Evolutionary conservation across 2,797 vertebrate species (phyloP).

Genomic region (Rhinogobio ventralis): DNA sequence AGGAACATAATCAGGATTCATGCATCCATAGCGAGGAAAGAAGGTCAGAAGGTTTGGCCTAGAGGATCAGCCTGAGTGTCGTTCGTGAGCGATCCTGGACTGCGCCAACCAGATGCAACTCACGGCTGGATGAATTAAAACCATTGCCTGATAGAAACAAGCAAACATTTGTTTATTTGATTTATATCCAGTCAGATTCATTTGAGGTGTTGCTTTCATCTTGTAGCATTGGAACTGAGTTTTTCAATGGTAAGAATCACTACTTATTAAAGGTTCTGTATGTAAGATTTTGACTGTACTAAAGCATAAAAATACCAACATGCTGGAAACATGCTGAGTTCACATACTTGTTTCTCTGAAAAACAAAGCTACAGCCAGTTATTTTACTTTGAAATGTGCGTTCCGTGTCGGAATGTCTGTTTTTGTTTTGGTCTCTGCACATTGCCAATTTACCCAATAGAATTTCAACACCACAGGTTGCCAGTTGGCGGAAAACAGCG

Average conservation of each 20-base stretch:
- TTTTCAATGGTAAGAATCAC: neutral
- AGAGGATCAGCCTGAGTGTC: neutral
- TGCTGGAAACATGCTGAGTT: too few species aligned
- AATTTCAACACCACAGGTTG: too few species aligned
- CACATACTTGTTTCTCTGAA: too few species aligned
- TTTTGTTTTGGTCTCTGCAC: too few species aligned
- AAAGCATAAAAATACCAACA: too few species aligned
- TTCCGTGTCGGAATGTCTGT: too few species aligned
- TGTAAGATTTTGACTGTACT: too few species aligned
- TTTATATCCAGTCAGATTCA: neutral
- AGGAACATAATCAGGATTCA: constrained; percentile 26
- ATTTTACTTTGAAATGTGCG: too few species aligned
- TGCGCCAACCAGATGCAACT: neutral
- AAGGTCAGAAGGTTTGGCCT: constrained; percentile 18
- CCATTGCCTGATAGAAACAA: neutral
- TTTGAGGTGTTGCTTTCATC: neutral
- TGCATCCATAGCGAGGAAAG: constrained; percentile 14
- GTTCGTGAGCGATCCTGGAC: neutral
- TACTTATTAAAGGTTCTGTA: too few species aligned
- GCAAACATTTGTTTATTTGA: constrained; percentile 9
- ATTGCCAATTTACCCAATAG: too few species aligned
- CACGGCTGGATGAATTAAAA: neutral
- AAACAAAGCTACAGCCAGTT: too few species aligned
- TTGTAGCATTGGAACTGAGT: neutral
- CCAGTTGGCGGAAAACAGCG: too few species aligned